Percentiles rank a stretch among this genome's conserved stretches.
phyloP scores from a whole-genome alignment of 2,888 invertebrate genomes.

The Pheosia gnoma region DNA sequence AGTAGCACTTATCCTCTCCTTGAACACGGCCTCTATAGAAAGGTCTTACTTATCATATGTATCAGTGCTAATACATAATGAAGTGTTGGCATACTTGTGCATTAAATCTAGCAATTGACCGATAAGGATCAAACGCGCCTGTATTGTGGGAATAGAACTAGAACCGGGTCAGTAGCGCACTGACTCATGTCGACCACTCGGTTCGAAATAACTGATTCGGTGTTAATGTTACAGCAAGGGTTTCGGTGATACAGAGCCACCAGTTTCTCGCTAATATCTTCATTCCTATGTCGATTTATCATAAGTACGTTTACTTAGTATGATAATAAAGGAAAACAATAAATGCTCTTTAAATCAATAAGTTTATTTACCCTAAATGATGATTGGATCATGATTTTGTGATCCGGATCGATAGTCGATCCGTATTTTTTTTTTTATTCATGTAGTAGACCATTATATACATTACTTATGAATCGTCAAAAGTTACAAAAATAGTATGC shows the following conservation, averaged over 20 bases:
- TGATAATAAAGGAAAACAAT: no score
- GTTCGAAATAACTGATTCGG: neutral
- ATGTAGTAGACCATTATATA: no score
- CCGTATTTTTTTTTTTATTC: no score
- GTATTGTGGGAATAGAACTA: conserved; percentile 16
- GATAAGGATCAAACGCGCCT: conserved; percentile 36
- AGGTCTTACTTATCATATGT: conserved; percentile 10
- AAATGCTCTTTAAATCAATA: no score
- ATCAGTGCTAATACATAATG: conserved; percentile 9
- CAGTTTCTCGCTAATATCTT: neutral
- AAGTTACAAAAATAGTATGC: no score
- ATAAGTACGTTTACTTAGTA: no score
- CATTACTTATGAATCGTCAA: no score
- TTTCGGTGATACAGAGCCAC: neutral
- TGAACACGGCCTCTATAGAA: conserved; percentile 1
- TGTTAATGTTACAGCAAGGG: neutral
- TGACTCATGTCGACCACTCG: conserved; percentile 6
- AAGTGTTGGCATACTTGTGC: conserved; percentile 18
- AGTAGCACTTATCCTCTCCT: neutral
- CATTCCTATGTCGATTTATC: no score
- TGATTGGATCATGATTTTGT: no score
- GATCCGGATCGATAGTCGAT: no score
- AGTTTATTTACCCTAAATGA: no score
- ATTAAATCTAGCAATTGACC: conserved; percentile 34
- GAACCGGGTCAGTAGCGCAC: conserved; percentile 21